These are phyloP conservation scores for Cuniculus paca DNA, from an alignment of 2,797 vertebrate species.

Conservation along the genomic window DNA sequence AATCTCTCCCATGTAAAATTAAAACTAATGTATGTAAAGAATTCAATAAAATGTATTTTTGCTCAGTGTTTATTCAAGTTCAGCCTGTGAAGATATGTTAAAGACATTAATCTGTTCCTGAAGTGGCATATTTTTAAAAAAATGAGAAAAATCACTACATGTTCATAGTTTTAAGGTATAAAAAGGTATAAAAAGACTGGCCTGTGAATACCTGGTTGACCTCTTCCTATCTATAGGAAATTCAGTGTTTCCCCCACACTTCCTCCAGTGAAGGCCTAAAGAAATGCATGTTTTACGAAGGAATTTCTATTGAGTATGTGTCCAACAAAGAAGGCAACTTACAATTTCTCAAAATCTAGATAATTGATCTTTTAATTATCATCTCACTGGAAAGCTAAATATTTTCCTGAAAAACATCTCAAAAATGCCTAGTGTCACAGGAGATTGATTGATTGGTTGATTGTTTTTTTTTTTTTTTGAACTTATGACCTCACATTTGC, in stretches of 20 bases:
- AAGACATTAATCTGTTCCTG: not conserved
- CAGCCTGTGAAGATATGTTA: not conserved
- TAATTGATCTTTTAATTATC: slow-evolving; percentile 22
- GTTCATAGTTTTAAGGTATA: not conserved
- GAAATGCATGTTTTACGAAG: not conserved
- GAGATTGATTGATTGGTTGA: too few relatives aligned
- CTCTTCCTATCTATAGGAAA: not conserved
- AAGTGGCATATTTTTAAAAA: not conserved
- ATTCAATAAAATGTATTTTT: slow-evolving; percentile 33
- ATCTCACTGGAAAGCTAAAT: slow-evolving; percentile 20
- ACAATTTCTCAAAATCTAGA: slow-evolving; percentile 28
- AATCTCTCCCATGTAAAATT: not conserved
- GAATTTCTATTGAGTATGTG: not conserved
- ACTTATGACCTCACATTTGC: too few relatives aligned
- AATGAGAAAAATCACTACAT: not conserved
- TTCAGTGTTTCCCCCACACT: fast-evolving
- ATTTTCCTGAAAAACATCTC: not conserved
- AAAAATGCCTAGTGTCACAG: not conserved
- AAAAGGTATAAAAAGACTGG: not conserved
- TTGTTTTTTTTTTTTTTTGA: too few relatives aligned
- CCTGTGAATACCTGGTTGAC: not conserved
- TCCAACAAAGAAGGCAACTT: not conserved
- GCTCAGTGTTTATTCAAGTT: not conserved
- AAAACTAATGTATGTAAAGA: not conserved
- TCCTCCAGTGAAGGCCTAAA: not conserved